Percentiles rank a stretch among this genome's conserved stretches.
These are phyloP conservation scores for Loris lydekkerianus DNA, from an alignment of 2,797 vertebrate genomes.

Conservation along the genomic window DNA sequence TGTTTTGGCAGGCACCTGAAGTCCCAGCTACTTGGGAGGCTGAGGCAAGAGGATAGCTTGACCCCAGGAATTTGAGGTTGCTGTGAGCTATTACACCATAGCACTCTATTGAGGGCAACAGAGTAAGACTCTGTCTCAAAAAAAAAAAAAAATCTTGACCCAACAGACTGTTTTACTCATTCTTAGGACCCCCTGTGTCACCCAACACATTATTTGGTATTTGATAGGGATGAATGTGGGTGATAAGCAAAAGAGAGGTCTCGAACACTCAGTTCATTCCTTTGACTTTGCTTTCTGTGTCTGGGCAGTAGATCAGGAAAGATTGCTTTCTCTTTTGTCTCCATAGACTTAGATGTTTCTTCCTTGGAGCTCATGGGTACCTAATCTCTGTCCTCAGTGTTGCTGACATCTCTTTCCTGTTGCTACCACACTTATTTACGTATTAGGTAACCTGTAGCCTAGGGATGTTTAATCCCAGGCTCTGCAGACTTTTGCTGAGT, in stretches of 20 bases:
- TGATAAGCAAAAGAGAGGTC: neutral
- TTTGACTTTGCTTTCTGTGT: conserved; percentile 43
- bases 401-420: neutral
- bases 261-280: neutral
- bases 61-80: no score
- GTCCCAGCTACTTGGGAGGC: no score
- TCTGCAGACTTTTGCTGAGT: conserved; percentile 27
- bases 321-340: conserved; percentile 20
- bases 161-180: neutral
- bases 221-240: neutral
- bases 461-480: conserved; percentile 18
- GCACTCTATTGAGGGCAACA: no score
- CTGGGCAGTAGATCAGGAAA: conserved; percentile 23
- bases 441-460: neutral
- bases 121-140: no score
- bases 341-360: neutral
- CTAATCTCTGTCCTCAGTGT: neutral
- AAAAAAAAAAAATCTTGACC: no score
- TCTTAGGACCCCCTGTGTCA: neutral
- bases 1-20: no score
- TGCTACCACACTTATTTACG: neutral
- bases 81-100: no score
- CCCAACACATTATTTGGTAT: neutral
- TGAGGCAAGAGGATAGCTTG: no score
- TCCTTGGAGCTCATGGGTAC: neutral